Percentiles rank a stretch among this genome's conserved stretches.
phyloP scores from a whole-genome alignment of 2,797 vertebrate species.

The Lutjanus argentimaculatus region DNA sequence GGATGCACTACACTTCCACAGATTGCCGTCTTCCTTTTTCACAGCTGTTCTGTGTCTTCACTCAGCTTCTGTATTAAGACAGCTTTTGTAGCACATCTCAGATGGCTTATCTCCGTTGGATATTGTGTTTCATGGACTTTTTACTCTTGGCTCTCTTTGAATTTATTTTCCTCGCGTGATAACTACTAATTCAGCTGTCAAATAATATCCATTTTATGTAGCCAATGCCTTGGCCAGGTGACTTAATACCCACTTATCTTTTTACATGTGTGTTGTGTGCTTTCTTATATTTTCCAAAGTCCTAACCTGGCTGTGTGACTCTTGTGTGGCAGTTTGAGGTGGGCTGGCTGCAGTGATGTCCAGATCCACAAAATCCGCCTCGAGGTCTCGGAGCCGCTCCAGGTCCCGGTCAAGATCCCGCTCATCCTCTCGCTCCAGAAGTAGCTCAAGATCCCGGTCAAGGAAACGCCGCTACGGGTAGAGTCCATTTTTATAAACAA shows the following conservation, averaged over 20 bases:
- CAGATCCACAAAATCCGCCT: slow-evolving; percentile 94
- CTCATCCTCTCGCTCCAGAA: slow-evolving; percentile 92
- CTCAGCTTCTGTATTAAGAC: slow-evolving; percentile 16
- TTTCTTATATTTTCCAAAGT: neutral
- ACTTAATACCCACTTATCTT: neutral
- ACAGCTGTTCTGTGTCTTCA: slow-evolving; percentile 55
- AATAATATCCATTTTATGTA: neutral
- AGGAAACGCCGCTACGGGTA: slow-evolving; percentile 95
- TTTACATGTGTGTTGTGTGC: neutral
- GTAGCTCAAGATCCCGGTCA: slow-evolving; percentile 88
- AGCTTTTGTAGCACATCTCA: slow-evolving; percentile 29
- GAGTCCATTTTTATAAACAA: slow-evolving; percentile 8
- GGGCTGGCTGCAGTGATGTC: slow-evolving; percentile 89
- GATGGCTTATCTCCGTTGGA: slow-evolving; percentile 36
- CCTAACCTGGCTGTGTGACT: slow-evolving; percentile 22
- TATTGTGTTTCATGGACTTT: slow-evolving; percentile 37
- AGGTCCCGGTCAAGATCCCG: slow-evolving; percentile 91
- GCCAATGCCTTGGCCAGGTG: slow-evolving; percentile 21
- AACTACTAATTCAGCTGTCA: neutral
- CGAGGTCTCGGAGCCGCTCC: slow-evolving; percentile 93
- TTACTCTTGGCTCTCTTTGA: neutral
- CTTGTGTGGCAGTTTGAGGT: slow-evolving; percentile 63
- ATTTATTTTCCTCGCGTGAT: neutral
- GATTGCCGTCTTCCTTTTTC: slow-evolving; percentile 51
- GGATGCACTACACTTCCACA: slow-evolving; percentile 47